Conservation (phyloP, 2,888 invertebrate species). For the Sacculina carcini region DNA sequence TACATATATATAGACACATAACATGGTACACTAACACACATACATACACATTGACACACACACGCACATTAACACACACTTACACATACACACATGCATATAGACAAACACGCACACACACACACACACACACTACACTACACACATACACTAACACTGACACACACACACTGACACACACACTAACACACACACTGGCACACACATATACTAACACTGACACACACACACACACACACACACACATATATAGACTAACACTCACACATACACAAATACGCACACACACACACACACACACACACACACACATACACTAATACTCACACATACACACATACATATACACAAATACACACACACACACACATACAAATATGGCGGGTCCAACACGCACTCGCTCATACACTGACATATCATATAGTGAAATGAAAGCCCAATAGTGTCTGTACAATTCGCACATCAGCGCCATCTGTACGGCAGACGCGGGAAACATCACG, state of each 20-base stretch:
- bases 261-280: background rate
- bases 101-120: constrained; percentile 9
- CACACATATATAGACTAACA: background rate
- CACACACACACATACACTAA: background rate
- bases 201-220: constrained; percentile 8
- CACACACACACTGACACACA: constrained; percentile 6
- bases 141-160: constrained; percentile 7
- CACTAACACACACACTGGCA: constrained; percentile 5
- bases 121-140: constrained; percentile 7
- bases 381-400: too few species aligned
- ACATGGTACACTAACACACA: too few species aligned
- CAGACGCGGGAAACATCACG: too few species aligned
- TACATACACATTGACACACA: background rate
- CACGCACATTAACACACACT: background rate
- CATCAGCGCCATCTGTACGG: too few species aligned
- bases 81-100: background rate
- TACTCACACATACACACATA: constrained; percentile 1
- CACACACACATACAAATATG: background rate
- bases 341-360: background rate
- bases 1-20: constrained; percentile 10
- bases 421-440: too few species aligned
- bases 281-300: background rate
- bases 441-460: too few species aligned
- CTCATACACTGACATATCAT: too few species aligned
- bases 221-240: constrained; percentile 9